Conservation (phyloP, 2,888 invertebrate genomes). For the Ichneumon xanthorius region DNA sequence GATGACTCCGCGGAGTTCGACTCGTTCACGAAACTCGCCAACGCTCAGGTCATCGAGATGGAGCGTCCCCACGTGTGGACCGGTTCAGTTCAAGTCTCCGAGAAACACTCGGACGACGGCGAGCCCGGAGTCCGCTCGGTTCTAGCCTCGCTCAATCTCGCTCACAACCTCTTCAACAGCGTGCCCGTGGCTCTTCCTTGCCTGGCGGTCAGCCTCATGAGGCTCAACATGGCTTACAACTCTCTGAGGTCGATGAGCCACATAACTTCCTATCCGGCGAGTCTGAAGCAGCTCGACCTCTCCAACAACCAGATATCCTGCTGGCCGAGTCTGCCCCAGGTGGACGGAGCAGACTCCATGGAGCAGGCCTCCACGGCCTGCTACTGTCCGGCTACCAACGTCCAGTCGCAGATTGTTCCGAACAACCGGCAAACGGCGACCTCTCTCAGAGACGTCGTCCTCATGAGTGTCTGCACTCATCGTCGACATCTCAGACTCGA, state of each 20-base stretch:
- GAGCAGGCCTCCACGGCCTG: slow-evolving; percentile 90
- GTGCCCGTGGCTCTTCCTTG: slow-evolving; percentile 96
- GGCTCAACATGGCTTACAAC: slow-evolving; percentile 97
- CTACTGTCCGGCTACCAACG: slow-evolving; percentile 86
- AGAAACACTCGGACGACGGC: slow-evolving; percentile 88
- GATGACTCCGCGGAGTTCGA: slow-evolving; percentile 83
- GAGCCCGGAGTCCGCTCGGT: slow-evolving; percentile 88
- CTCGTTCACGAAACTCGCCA: slow-evolving; percentile 83
- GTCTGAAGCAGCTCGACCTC: slow-evolving; percentile 95
- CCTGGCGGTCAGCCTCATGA: slow-evolving; percentile 93
- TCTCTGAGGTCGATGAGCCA: slow-evolving; percentile 86
- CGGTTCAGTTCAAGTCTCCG: slow-evolving; percentile 88
- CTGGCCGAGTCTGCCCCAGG: slow-evolving; percentile 94
- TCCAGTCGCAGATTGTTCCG: slow-evolving; percentile 80
- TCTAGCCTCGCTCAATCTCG: slow-evolving; percentile 92
- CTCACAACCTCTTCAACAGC: slow-evolving; percentile 95
- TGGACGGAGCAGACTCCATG: slow-evolving; percentile 87
- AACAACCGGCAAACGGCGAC: slow-evolving; percentile 85
- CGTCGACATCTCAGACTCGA: slow-evolving; percentile 93
- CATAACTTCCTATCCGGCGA: slow-evolving; percentile 95
- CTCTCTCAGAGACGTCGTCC: slow-evolving; percentile 90
- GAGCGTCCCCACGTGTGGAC: slow-evolving; percentile 93
- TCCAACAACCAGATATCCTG: slow-evolving; percentile 96
- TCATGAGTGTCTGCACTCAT: slow-evolving; percentile 94
- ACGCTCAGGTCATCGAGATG: slow-evolving; percentile 86